Evolutionary conservation across 2,797 vertebrate genomes (phyloP), one percentile per base, ranked within the genome.

Genomic region (Synanceia verrucosa): DNA sequence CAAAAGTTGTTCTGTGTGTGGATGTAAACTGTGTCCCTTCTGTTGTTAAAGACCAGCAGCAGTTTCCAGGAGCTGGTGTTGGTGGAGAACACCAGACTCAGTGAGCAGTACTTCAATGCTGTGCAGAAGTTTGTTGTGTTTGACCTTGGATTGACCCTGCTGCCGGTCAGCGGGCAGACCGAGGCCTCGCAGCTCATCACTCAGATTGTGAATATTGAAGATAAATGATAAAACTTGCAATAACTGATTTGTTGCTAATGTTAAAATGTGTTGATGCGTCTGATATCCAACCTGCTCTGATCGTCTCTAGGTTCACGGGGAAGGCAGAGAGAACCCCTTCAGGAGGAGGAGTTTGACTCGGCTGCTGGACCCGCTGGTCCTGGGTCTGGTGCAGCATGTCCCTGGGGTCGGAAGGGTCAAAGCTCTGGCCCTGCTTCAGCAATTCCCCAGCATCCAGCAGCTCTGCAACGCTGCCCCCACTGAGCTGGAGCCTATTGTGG

Each of bases 111-210:
- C 88, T 98, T 96, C 71, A 41, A 80, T 0, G 89, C 90, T 0
- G 83, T 96, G 46, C 97, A 98, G 90, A 98, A 93, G 79, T 94
- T 98, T 52, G 95, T 96, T 21, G 95, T 93, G 34, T 90, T 99
- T 2, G 96, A 98, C 48, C 94, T 98, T 4, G 97, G 97, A 41
- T 91, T 99, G 93, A 92, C 92, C 7, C 84, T 98, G 77, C 89
- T 99, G 79, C 96, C 96, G 0, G 89, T 98, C 51, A 70, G 92
- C 46, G 94, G 84, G 51, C 95, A 96, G 89, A 68, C 62, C 0
- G 96, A 98, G 86, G 97, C 97, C 2, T 91, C 95, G 3, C 95
- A 96, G 73, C 95, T 99, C 63, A 92, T 99, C 53, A 4, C 68
- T 78, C 96, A 97, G 47, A 91, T 97, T 2, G 97, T 98, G 89